Evolutionary conservation across 2,888 invertebrate genomes (phyloP), one percentile per base, ranked within the genome.

Genomic region (Sarcophaga carnaria): DNA sequence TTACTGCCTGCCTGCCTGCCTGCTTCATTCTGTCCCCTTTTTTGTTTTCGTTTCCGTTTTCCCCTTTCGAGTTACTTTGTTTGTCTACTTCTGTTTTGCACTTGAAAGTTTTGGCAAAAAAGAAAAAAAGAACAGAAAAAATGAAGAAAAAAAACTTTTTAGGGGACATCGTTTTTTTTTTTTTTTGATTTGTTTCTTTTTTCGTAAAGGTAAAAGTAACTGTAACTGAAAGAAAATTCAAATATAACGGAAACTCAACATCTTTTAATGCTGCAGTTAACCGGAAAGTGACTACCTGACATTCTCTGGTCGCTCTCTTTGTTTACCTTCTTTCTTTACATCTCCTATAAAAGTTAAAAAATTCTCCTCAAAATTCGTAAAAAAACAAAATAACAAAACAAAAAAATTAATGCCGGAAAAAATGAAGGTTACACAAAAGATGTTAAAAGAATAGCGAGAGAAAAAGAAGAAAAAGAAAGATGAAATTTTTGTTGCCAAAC

Each of bases 211-310:
- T 63, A 67, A 62, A 74, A 78, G 64, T 59, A 69, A 83, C 71
- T 54, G 54, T 17, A 54, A 54, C 37, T 2, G 17, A 54, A 54
- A 54, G 17, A 54, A 54, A 54, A 54, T 14, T 14, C 12, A 45
- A 80, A 83, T 75, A 85, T 87, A 83, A 85, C 89, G 89, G 89
- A 90, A 91, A 91, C 90, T 89, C 90, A 90, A 91, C 90, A 91
- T 91, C 90, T 91, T 89, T 54, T 54, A 14, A 74, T 91, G 89
- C 89, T 82, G 81, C 88, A 89, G 88, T 88, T 89, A 91, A 86
- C 88, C 91, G 90, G 90, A 89, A 91, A 83, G 88, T 89, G 90
- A 90, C 89, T 88, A 85, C 89, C 88, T 89, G 88, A 2, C 27
- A 3, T 49, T 47, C 45, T 37, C 17, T 64, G 20, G 72, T 22